Conservation (phyloP, 2,888 invertebrate genomes). For the Phengaris alcon region DNA sequence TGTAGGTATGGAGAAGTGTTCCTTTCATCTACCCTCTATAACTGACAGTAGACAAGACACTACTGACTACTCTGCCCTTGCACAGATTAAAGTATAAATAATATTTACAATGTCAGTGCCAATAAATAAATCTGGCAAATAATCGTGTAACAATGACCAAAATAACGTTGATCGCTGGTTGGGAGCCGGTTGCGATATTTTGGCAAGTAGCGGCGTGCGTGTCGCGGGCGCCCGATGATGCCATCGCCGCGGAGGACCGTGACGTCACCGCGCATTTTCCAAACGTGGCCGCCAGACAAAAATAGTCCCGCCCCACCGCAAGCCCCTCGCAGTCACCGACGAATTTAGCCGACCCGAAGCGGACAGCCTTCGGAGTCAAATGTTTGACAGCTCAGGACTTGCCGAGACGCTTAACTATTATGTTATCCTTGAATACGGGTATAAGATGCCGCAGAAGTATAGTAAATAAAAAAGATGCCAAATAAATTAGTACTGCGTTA, state of each 20-base stretch:
- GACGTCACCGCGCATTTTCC: conserved; percentile 78
- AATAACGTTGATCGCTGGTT: conserved; percentile 67
- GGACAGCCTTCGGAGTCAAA: conserved; percentile 44
- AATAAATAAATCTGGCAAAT: conserved; percentile 39
- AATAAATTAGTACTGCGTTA: neutral
- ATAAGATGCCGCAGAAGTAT: conserved; percentile 8
- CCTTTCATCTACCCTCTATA: too few relatives aligned
- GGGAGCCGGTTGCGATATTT: conserved; percentile 69
- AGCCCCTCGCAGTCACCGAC: conserved; percentile 74
- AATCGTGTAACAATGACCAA: conserved; percentile 62
- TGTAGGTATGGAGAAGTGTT: too few relatives aligned
- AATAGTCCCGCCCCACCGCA: conserved; percentile 74
- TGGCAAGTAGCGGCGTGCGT: conserved; percentile 72
- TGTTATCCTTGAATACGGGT: conserved; percentile 30
- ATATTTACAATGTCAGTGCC: conserved; percentile 19
- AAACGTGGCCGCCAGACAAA: conserved; percentile 79
- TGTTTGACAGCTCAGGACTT: conserved; percentile 38
- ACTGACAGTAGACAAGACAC: too few relatives aligned
- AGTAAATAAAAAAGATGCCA: neutral
- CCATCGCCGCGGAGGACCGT: conserved; percentile 75
- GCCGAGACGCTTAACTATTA: conserved; percentile 30
- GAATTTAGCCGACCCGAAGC: conserved; percentile 58
- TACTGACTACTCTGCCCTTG: neutral
- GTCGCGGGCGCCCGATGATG: conserved; percentile 74
- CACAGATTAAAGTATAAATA: conserved; percentile 1